Evolutionary conservation across 1,140 invertebrate species (phyloP).

Genomic region (Hirudo medicinalis): DNA sequence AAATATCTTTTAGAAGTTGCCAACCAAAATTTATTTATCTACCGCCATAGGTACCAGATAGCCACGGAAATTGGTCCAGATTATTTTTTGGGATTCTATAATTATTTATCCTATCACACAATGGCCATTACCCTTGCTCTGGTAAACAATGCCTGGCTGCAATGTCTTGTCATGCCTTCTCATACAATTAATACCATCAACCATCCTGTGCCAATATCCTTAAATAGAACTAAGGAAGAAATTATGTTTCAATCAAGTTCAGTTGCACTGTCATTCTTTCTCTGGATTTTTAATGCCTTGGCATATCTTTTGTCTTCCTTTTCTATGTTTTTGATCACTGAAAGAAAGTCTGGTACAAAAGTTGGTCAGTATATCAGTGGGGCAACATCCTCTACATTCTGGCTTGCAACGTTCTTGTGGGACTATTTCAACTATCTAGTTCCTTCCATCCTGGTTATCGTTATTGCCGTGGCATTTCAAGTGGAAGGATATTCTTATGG

Average conservation of each 20-base stretch:
- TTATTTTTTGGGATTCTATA: conserved; percentile 10
- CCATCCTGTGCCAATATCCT: conserved; percentile 15
- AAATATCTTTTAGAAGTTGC: background rate
- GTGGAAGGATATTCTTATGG: background rate
- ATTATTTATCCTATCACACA: background rate
- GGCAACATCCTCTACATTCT: conserved; percentile 56
- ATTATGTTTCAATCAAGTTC: background rate
- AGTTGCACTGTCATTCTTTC: background rate
- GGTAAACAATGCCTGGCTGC: background rate
- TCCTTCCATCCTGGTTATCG: conserved; percentile 26
- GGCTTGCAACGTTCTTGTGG: conserved; percentile 57
- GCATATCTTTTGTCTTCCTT: conserved; percentile 55
- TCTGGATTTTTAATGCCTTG: conserved; percentile 44
- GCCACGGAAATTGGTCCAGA: background rate
- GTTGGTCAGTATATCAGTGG: conserved; percentile 46
- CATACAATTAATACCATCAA: conserved; percentile 15
- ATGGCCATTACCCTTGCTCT: background rate
- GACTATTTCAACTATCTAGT: conserved; percentile 45
- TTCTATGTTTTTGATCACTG: conserved; percentile 50
- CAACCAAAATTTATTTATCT: background rate
- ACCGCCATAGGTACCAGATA: background rate
- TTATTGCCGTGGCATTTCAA: background rate
- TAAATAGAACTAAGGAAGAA: background rate
- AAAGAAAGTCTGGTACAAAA: conserved; percentile 42
- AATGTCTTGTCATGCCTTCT: background rate